Evolutionary conservation across 2,797 vertebrate genomes (phyloP), one percentile per base, ranked within the genome.

Genomic region (Mico argentatus): DNA sequence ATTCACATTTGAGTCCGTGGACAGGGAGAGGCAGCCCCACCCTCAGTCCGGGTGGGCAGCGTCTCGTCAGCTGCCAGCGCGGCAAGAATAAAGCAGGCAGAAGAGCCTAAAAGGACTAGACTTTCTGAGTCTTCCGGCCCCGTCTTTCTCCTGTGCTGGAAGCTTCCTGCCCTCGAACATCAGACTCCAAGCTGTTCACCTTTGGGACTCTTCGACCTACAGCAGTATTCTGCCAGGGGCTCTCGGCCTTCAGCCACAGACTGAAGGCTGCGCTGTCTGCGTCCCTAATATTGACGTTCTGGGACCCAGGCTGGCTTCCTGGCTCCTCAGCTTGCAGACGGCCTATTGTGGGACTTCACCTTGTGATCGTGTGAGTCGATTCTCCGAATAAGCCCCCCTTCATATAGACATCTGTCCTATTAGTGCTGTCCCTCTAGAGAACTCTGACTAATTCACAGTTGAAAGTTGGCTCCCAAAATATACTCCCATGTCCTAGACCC

Each of bases 291-390:
- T n/a, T 67, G 61, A n/a, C 30, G 33, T n/a, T n/a, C 8, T 4
- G 61, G 33, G 30, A 67, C 15, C 33, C 33, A 1, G 0, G 1
- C 61, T n/a, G 7, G 30, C 30, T n/a, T n/a, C 30, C 3, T 0
- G 15, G 61, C 30, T n/a, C 30, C 61, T n/a, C 7, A 67, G 61
- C 33, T 17, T n/a, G 30, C 61, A 67, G 61, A 67, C 4, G 7
- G 15, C 14, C 61, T n/a, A 4, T 4, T 15, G 30, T 4, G 15
- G 61, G 33, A n/a, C 61, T 67, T 67, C 15, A 67, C 15, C 61
- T 4, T 67, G 30, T 8, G 61, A 67, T 67, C 7, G 1, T 1
- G 7, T 19, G 61, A n/a, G 15, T n/a, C 15, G 1, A 19, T n/a
- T n/a, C 61, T 67, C 33, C 33, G n/a, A 64, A n/a, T 8, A 17